A percentile compares a stretch with the other conserved stretches of the same genome.
Evolutionary conservation across 2,797 vertebrate species (phyloP).

Genomic region (Pempheris klunzingeri): DNA sequence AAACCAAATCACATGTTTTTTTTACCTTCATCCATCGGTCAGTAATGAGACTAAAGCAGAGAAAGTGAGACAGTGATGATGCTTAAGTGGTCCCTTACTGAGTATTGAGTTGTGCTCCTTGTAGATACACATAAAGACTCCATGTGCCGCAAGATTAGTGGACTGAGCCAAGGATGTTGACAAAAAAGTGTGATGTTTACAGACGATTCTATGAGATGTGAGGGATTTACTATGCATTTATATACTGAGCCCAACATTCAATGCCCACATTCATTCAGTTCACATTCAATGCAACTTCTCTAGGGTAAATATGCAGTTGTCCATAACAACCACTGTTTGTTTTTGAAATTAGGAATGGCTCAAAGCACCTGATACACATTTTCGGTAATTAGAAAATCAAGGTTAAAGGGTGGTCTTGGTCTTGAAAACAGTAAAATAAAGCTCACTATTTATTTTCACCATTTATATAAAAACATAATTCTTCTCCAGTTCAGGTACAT

Average conservation of each 20-base stretch:
- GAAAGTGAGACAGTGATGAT: constrained; percentile 32
- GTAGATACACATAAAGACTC: constrained; percentile 53
- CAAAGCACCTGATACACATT: constrained; percentile 80
- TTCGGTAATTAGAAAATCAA: constrained; percentile 73
- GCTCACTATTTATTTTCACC: constrained; percentile 23
- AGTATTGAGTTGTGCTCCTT: constrained; percentile 76
- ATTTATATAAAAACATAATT: constrained; percentile 67
- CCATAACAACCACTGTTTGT: constrained; percentile 45
- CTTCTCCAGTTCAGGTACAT: constrained; percentile 38
- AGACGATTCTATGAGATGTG: constrained; percentile 36
- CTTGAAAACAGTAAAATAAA: constrained; percentile 67
- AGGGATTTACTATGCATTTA: constrained; percentile 45
- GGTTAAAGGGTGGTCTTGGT: constrained; percentile 75
- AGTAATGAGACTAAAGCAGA: constrained; percentile 27
- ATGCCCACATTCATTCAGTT: constrained; percentile 62
- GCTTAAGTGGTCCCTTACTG: constrained; percentile 59
- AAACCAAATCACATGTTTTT: constrained; percentile 11
- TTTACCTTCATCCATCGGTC: not conserved
- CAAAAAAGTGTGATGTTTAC: constrained; percentile 38
- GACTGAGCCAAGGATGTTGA: constrained; percentile 44
- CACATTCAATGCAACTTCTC: constrained; percentile 61
- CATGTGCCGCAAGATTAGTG: constrained; percentile 31
- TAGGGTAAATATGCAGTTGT: constrained; percentile 53
- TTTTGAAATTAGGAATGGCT: constrained; percentile 72
- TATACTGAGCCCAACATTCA: constrained; percentile 52